Percentiles rank a stretch among this genome's conserved stretches.
These are phyloP conservation scores for Microcebus ravelobensis DNA, from an alignment of 2,113 vertebrate species.

Conservation along the genomic window DNA sequence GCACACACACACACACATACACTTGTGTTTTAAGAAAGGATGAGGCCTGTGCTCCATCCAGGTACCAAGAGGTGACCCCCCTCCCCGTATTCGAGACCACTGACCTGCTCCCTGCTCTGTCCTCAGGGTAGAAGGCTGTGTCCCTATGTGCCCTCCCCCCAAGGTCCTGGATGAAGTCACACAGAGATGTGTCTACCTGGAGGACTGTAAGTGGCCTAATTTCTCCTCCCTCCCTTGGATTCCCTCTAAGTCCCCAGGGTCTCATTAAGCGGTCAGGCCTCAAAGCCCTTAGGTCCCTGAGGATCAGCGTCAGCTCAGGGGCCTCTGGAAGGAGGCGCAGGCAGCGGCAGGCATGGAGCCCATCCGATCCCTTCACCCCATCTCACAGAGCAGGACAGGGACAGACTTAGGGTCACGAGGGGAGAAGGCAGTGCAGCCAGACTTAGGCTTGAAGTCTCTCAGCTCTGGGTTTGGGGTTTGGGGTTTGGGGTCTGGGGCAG, in stretches of 20 bases:
- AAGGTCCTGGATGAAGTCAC: conserved; percentile 97
- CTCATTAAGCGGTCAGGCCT: not conserved
- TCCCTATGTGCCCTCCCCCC: conserved; percentile 90
- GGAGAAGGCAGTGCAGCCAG: not conserved
- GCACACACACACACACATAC: not conserved
- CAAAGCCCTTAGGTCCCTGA: not conserved
- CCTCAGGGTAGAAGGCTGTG: conserved; percentile 95
- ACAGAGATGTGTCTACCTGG: conserved; percentile 92
- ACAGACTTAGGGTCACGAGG: not conserved
- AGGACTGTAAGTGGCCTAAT: conserved; percentile 92
- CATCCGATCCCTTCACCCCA: fast-evolving
- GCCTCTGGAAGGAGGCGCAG: not conserved
- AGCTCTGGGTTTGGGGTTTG: not conserved
- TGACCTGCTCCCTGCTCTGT: conserved; percentile 10
- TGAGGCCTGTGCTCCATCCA: not conserved
- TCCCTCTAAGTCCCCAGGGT: not conserved
- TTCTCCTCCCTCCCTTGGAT: not conserved
- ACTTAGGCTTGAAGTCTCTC: not conserved
- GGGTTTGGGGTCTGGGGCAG: not conserved
- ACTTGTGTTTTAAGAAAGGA: not conserved
- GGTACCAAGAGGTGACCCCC: not conserved
- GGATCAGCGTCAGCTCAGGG: not conserved
- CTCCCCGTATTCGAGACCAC: not conserved
- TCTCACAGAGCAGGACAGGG: not conserved
- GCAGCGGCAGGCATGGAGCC: not conserved